Percentiles rank a stretch among this genome's conserved stretches.
Conservation (phyloP, 2,888 invertebrate species). For the Eupithecia inturbata region DNA sequence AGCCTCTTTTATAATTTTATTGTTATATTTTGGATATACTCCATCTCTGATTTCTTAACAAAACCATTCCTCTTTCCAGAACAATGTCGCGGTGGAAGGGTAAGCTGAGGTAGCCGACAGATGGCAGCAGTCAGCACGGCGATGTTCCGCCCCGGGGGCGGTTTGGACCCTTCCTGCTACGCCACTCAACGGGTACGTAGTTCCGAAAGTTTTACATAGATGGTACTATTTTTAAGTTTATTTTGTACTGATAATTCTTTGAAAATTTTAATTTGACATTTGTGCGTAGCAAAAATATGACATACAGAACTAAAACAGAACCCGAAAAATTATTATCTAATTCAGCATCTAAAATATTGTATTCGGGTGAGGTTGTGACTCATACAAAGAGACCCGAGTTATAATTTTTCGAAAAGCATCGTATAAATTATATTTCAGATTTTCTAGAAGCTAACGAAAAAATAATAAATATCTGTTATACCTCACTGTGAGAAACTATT, state of each 20-base stretch:
- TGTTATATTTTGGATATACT: neutral
- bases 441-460: neutral
- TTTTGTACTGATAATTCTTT: no score
- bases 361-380: neutral
- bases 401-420: neutral
- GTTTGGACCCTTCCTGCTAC: conserved; percentile 86
- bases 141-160: conserved; percentile 87
- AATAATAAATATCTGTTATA: neutral
- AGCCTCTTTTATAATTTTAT: neutral
- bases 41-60: conserved; percentile 10
- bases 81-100: conserved; percentile 85
- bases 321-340: no score
- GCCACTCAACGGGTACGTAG: conserved; percentile 85
- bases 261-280: no score
- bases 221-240: conserved; percentile 56
- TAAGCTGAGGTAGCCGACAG: conserved; percentile 84
- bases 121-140: conserved; percentile 89
- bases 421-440: neutral
- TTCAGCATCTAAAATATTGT: no score
- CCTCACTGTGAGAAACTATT: neutral
- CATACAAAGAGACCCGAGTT: neutral
- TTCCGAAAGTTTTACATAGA: conserved; percentile 54
- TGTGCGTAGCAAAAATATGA: no score
- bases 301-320: no score
- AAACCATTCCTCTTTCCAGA: conserved; percentile 65